Conservation (phyloP, 35 echinoderm and acorn worm genomes). For the Patiria miniata region DNA sequence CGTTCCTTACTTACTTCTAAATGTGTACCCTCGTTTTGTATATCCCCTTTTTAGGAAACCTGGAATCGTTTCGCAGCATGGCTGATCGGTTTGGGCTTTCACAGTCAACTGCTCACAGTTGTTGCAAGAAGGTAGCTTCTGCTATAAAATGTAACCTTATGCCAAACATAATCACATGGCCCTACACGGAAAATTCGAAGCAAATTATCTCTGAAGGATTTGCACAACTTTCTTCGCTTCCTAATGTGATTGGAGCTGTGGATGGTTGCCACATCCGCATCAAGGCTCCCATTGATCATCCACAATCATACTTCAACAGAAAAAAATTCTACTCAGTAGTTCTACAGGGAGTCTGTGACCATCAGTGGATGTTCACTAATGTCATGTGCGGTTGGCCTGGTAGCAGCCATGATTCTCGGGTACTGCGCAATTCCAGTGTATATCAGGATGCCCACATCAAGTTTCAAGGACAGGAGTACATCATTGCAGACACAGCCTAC, state of each 20-base stretch:
- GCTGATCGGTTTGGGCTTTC: not conserved
- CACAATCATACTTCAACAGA: constrained; percentile 4
- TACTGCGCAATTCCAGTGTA: constrained; percentile 36
- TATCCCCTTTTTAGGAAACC: no score
- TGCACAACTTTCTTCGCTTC: not conserved
- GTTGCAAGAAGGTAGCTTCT: not conserved
- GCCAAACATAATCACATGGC: not conserved
- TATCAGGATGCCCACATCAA: not conserved
- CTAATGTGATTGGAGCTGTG: constrained; percentile 43
- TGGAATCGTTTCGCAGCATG: not conserved
- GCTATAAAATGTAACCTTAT: not conserved
- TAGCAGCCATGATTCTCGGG: constrained; percentile 41
- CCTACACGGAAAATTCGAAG: not conserved
- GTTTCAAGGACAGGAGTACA: constrained; percentile 25
- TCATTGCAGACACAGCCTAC: constrained; percentile 52
- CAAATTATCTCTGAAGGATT: not conserved
- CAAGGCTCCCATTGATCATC: constrained; percentile 9
- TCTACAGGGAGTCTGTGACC: constrained; percentile 21
- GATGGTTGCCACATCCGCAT: constrained; percentile 37
- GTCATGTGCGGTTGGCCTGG: constrained; percentile 46
- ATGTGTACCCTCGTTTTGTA: no score
- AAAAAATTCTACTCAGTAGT: constrained; percentile 35
- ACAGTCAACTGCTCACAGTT: not conserved
- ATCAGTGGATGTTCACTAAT: constrained; percentile 31
- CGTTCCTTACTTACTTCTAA: no score